A percentile compares a stretch with the other conserved stretches of the same genome.
Evolutionary conservation across 1,140 invertebrate genomes (phyloP).

Genomic region (Pseudachorutes palmiensis): DNA sequence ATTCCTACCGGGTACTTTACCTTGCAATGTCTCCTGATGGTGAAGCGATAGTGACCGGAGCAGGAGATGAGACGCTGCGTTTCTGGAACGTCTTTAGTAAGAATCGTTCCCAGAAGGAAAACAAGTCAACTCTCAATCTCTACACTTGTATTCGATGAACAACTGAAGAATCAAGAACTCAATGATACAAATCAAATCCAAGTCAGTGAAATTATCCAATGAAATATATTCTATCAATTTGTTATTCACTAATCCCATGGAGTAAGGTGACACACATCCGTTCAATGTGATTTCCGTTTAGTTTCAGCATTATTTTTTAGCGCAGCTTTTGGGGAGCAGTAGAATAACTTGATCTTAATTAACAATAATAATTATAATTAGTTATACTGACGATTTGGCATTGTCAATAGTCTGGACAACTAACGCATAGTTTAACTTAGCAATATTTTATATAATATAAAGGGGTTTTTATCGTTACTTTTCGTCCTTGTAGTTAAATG

Average conservation of each 20-base stretch:
- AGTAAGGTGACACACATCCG: neutral
- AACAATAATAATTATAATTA: too few species aligned
- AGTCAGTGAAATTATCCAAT: too few species aligned
- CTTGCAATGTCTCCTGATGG: slow-evolving; percentile 97
- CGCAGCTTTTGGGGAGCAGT: neutral
- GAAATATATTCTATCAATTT: neutral
- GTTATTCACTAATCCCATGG: too few species aligned
- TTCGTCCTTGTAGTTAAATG: too few species aligned
- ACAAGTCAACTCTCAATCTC: slow-evolving; percentile 92
- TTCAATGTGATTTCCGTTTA: neutral
- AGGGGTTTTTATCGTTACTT: too few species aligned
- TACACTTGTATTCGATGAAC: slow-evolving; percentile 73
- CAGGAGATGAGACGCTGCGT: slow-evolving; percentile 94
- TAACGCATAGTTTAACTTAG: too few species aligned
- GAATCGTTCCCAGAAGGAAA: slow-evolving; percentile 84
- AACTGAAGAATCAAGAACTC: too few species aligned
- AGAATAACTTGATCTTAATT: neutral
- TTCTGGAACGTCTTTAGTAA: slow-evolving; percentile 99
- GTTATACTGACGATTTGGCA: too few species aligned
- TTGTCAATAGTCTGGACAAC: too few species aligned
- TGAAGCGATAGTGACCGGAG: slow-evolving; percentile 97
- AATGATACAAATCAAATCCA: too few species aligned
- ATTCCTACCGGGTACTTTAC: slow-evolving; percentile 94
- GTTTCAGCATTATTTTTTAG: neutral
- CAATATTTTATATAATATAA: too few species aligned